A percentile compares a stretch with the other conserved stretches of the same genome.
phyloP scores from a whole-genome alignment of 2,113 vertebrate species.

The Mesocricetus auratus region DNA sequence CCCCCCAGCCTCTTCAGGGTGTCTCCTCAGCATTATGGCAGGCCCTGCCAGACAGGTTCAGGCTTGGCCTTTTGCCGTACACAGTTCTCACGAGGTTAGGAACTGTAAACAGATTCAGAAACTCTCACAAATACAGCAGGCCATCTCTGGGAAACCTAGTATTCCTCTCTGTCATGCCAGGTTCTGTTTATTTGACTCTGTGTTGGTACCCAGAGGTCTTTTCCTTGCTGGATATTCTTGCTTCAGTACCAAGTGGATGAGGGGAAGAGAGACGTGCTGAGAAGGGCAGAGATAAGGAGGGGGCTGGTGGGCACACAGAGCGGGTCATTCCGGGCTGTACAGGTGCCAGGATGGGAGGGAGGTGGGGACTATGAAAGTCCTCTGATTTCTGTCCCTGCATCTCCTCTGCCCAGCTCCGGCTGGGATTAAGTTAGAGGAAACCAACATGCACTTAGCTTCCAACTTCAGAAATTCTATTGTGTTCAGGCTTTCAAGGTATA shows the following conservation, averaged over 20 bases:
- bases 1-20: background rate
- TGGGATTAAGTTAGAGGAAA: background rate
- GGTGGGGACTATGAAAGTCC: background rate
- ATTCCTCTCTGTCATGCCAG: background rate
- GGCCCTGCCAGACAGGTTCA: background rate
- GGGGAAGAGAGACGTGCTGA: background rate
- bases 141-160: background rate
- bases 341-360: accelerated
- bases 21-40: background rate
- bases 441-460: background rate
- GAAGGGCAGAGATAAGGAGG: background rate
- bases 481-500: background rate
- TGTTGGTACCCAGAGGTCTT: background rate
- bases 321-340: background rate
- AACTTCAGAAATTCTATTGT: background rate
- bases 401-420: background rate
- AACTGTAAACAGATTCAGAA: background rate
- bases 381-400: accelerated
- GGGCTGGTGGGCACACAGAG: background rate
- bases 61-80: background rate
- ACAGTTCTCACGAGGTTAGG: background rate
- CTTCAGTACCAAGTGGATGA: background rate
- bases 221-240: background rate
- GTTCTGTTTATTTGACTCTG: background rate
- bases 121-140: background rate